Conservation (phyloP, 2,888 invertebrate genomes). For the Gasteruption jaculator region DNA sequence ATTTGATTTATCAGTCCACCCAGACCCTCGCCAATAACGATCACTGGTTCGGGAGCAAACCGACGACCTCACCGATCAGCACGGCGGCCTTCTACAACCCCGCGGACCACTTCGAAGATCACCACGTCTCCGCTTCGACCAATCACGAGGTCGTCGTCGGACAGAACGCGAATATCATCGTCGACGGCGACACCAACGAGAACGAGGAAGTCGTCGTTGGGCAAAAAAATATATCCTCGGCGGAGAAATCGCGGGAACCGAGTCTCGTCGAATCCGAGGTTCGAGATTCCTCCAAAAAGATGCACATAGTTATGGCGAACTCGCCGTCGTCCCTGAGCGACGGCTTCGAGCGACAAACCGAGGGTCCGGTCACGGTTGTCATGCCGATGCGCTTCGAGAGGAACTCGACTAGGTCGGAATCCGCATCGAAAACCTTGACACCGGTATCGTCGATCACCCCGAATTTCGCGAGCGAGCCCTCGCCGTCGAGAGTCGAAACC, state of each 20-base stretch:
- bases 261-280: no score
- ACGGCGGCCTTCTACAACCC: slow-evolving; percentile 32
- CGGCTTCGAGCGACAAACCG: slow-evolving; percentile 15
- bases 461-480: slow-evolving; percentile 9
- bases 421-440: not conserved
- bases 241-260: no score
- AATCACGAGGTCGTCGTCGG: slow-evolving; percentile 36
- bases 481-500: slow-evolving; percentile 15
- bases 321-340: slow-evolving; percentile 24
- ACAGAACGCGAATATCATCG: slow-evolving; percentile 39
- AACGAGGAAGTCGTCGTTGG: slow-evolving; percentile 38
- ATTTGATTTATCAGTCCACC: slow-evolving; percentile 63
- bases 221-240: slow-evolving; percentile 26
- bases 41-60: slow-evolving; percentile 29
- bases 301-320: slow-evolving; percentile 39
- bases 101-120: slow-evolving; percentile 29
- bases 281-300: slow-evolving; percentile 22
- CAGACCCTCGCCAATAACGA: slow-evolving; percentile 34
- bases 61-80: slow-evolving; percentile 20
- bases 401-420: slow-evolving; percentile 9
- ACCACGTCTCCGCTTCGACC: slow-evolving; percentile 31
- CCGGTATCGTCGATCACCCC: slow-evolving; percentile 6
- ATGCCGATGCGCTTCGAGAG: slow-evolving; percentile 33
- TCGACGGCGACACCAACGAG: slow-evolving; percentile 34
- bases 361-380: slow-evolving; percentile 32